Conservation (phyloP, 2,113 vertebrate species). For the Butastur rufipennis region DNA sequence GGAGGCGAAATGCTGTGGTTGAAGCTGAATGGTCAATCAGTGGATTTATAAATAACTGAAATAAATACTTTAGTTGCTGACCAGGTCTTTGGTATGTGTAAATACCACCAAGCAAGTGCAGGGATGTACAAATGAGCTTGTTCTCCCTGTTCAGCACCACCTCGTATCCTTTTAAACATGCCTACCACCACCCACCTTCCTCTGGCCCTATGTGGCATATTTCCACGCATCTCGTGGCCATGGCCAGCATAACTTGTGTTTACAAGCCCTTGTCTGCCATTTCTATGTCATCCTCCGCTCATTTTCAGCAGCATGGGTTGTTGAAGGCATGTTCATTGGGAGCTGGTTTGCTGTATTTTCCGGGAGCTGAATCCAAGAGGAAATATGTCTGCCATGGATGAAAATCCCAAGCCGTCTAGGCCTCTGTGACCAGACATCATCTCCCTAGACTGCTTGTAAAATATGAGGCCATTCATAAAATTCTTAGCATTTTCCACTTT, state of each 20-base stretch:
- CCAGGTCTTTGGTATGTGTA: conserved; percentile 20
- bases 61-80: conserved; percentile 49
- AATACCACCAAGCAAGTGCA: not conserved
- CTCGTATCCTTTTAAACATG: not conserved
- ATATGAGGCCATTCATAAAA: not conserved
- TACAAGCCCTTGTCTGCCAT: not conserved
- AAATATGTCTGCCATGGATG: not conserved
- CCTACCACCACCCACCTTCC: not conserved
- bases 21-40: not conserved
- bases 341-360: not conserved
- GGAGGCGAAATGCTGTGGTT: not conserved
- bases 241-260: not conserved
- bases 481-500: not conserved
- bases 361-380: not conserved
- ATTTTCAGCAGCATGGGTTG: not conserved
- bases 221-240: not conserved
- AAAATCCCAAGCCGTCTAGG: not conserved
- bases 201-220: not conserved
- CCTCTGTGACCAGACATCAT: not conserved
- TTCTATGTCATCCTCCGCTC: not conserved
- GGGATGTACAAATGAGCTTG: not conserved
- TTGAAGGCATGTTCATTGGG: not conserved
- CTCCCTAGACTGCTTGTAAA: not conserved
- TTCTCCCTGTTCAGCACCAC: not conserved
- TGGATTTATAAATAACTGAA: conserved; percentile 31